Evolutionary conservation across 2,113 vertebrate species (phyloP).

Genomic region (Gila orcuttii): DNA sequence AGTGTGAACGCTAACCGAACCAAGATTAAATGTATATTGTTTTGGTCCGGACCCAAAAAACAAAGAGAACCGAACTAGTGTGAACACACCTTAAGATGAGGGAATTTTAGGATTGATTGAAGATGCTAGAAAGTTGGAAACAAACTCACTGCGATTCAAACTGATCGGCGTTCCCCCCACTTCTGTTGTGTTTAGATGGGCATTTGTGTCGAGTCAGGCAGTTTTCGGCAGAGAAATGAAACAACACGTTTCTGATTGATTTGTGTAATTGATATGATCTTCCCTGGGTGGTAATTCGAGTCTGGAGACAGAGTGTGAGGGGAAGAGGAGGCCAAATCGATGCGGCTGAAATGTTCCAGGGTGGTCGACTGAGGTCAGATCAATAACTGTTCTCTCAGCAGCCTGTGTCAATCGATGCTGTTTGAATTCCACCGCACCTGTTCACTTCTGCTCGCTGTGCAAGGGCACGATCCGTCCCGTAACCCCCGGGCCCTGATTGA

Average conservation of each 20-base stretch:
- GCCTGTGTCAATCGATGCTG: constrained; percentile 55
- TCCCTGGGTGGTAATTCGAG: constrained; percentile 64
- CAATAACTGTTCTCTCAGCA: constrained; percentile 52
- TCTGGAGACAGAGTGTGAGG: constrained; percentile 46
- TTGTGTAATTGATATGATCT: constrained; percentile 73
- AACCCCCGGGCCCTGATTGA: not conserved
- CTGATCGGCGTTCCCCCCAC: not conserved
- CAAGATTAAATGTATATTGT: too few relatives aligned
- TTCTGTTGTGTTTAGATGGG: constrained; percentile 34
- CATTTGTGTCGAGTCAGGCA: constrained; percentile 49
- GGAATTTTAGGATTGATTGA: not conserved
- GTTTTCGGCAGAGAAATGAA: constrained; percentile 57
- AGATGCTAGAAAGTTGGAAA: not conserved
- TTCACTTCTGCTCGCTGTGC: constrained; percentile 40
- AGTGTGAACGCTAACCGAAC: too few relatives aligned
- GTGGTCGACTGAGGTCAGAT: constrained; percentile 52
- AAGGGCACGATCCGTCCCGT: constrained; percentile 42
- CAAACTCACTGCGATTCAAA: not conserved
- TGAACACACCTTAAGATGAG: not conserved
- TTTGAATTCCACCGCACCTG: constrained; percentile 54
- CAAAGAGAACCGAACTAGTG: too few relatives aligned
- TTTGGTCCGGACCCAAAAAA: too few relatives aligned
- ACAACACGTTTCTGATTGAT: constrained; percentile 74
- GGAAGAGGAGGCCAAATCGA: constrained; percentile 56
- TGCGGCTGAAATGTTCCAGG: constrained; percentile 49